Evolutionary conservation across 2,888 invertebrate genomes (phyloP), one percentile per base, ranked within the genome.

Genomic region (Hydroisotoma schaefferi): DNA sequence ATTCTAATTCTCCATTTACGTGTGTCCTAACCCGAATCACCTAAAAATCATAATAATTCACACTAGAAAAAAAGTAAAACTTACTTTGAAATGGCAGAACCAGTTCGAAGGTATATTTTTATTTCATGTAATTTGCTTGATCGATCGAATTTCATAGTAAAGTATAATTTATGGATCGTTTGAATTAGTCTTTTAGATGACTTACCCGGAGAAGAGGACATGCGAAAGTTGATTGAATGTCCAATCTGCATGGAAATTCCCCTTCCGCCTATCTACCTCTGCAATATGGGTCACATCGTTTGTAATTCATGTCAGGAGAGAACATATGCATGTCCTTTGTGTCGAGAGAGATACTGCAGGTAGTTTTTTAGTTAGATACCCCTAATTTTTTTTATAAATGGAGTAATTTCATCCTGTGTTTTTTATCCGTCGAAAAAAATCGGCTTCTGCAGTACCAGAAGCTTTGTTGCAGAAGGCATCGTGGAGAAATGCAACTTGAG

Each of bases 391-490:
- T 10, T 33, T 33, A 10, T 33, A 15, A 33, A 33, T 33, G 33
- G 8, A 33, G 15, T 33, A 33, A 8, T 33, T 33, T 33, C 33
- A 33, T 33, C 15, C 15, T 15, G 33, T 2, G 43, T 26, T 2
- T 40, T 38, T 20, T 63, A 59, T 26, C 63, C 60, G 1, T 29
- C 61, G 2, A 58, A 60, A 27, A 49, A 61, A 26, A 43, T 29
- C 5, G 23, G 57, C 18, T 69, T 67, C 38, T 62, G 60, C 4
- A 63, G 49, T 12, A 67, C 65, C 3, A 29, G 69, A 10, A 65
- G 63, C 27, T 69, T 69, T 53, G 69, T 67, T 4, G 69, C 67
- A 1, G 69, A 69, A 48, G 65, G 67, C 6, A 64, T 69, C 20
- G 61, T 69, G 20, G 69, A 69, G 22, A 62, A 67, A 27, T 66